Percentiles rank a stretch among this genome's conserved stretches.
phyloP scores from a whole-genome alignment of 1,140 invertebrate genomes.

The Caenorhabditis briggsae region DNA sequence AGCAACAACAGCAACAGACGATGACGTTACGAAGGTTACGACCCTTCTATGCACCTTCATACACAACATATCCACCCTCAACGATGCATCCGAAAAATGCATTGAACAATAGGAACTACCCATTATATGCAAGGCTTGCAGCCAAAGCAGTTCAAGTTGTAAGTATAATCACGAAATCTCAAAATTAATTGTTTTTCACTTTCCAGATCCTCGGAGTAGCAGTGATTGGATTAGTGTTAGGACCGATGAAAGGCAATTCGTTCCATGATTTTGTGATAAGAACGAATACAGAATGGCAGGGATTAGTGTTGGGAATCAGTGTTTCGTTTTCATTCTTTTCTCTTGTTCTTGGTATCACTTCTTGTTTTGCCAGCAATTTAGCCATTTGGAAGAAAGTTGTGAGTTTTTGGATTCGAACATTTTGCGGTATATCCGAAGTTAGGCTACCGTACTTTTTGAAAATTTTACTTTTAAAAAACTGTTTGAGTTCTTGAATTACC shows the following conservation, averaged over 20 bases:
- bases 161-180: neutral
- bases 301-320: conserved; percentile 66
- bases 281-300: conserved; percentile 69
- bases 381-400: conserved; percentile 66
- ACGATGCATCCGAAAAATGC: conserved; percentile 61
- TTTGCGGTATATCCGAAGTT: too few relatives aligned
- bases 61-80: conserved; percentile 65
- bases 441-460: neutral
- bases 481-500: too few relatives aligned
- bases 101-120: conserved; percentile 54
- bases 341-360: conserved; percentile 56
- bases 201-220: conserved; percentile 67
- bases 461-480: too few relatives aligned
- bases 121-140: conserved; percentile 45
- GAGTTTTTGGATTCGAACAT: neutral
- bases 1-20: conserved; percentile 14
- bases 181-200: neutral
- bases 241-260: conserved; percentile 60
- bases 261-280: conserved; percentile 67
- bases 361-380: conserved; percentile 61
- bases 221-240: conserved; percentile 66
- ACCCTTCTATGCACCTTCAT: conserved; percentile 65
- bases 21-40: conserved; percentile 61
- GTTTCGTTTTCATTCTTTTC: conserved; percentile 59
- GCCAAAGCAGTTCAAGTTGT: conserved; percentile 57